Percentiles rank a stretch among this genome's conserved stretches.
phyloP scores from a whole-genome alignment of 1,140 invertebrate genomes.

The Portunus trituberculatus region DNA sequence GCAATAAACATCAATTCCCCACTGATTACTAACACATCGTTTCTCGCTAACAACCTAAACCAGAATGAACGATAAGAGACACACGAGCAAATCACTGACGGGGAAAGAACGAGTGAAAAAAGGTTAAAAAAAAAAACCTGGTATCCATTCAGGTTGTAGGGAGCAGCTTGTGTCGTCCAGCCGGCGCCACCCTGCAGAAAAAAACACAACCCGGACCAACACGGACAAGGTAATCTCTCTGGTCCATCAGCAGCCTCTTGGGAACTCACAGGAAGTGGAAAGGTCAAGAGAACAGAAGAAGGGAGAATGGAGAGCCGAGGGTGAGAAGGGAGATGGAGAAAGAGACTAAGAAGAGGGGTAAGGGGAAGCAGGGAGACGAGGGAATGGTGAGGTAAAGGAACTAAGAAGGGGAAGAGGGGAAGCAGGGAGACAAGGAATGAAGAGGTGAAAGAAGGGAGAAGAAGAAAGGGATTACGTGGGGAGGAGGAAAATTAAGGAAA shows the following conservation, averaged over 20 bases:
- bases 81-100: too few species aligned
- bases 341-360: neutral
- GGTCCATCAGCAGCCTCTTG: neutral
- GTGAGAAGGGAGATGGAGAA: neutral
- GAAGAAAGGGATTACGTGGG: neutral
- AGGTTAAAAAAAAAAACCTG: too few species aligned
- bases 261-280: neutral
- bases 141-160: too few species aligned
- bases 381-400: neutral
- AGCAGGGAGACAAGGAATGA: neutral
- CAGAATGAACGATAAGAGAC: too few species aligned
- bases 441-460: neutral
- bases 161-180: too few species aligned
- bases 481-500: too few species aligned
- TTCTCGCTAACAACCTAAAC: too few species aligned
- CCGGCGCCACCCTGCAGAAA: too few species aligned
- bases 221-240: neutral
- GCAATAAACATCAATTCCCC: too few species aligned
- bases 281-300: neutral
- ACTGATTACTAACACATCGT: too few species aligned
- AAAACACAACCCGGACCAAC: neutral
- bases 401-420: neutral
- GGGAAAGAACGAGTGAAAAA: too few species aligned
- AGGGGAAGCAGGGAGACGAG: neutral
- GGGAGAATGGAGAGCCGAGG: neutral